Evolutionary conservation across 2,113 vertebrate species (phyloP).

Genomic region (Fregetta grallaria): DNA sequence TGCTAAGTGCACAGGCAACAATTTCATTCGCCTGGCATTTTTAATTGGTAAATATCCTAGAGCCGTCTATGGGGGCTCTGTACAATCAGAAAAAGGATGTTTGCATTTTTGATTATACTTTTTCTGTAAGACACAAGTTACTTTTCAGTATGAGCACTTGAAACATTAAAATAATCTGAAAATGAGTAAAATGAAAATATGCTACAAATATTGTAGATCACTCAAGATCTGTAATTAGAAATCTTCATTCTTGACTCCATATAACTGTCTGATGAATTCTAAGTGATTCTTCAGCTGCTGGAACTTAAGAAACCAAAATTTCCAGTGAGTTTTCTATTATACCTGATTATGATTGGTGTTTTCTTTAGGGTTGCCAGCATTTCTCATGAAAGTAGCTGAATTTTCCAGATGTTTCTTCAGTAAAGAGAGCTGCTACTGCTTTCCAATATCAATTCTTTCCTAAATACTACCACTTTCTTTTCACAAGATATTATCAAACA

Average conservation of each 20-base stretch:
- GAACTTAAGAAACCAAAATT: not conserved
- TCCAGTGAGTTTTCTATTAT: not conserved
- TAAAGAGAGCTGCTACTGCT: not conserved
- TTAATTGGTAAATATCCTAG: not conserved
- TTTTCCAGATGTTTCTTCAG: not conserved
- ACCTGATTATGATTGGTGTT: not conserved
- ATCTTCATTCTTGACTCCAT: not conserved
- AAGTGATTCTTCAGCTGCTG: not conserved
- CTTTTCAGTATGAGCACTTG: not conserved
- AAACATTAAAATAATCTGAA: not conserved
- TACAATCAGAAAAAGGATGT: not conserved
- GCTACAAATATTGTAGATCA: not conserved
- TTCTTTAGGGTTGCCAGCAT: not conserved
- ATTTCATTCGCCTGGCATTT: not conserved
- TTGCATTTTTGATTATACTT: not conserved
- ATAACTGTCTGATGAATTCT: not conserved
- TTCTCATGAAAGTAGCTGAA: not conserved
- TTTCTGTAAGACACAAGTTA: not conserved
- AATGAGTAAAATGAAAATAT: not conserved
- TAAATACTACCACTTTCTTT: not conserved
- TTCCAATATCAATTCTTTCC: not conserved
- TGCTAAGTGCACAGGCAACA: not conserved
- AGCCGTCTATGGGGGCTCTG: not conserved
- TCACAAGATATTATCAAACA: not conserved
- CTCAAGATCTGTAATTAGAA: not conserved